Percentiles rank a stretch among this genome's conserved stretches.
phyloP scores from a whole-genome alignment of 2,888 invertebrate species.

The Orthonychiurus folsomi region DNA sequence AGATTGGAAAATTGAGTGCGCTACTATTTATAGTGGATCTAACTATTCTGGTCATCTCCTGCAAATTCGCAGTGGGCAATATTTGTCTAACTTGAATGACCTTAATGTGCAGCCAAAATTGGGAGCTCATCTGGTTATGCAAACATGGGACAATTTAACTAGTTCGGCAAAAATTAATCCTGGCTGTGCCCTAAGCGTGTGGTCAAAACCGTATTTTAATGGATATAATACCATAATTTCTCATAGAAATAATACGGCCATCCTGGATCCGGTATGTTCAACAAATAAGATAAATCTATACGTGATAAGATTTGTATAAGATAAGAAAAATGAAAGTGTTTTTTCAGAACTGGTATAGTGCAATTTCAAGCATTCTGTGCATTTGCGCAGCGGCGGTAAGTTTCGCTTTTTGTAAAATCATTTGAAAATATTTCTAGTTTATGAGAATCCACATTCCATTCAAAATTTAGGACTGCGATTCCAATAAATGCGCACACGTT shows the following conservation, averaged over 20 bases:
- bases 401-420: not conserved
- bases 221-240: not conserved
- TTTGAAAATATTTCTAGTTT: not conserved
- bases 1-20: too few relatives aligned
- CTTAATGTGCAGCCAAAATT: too few relatives aligned
- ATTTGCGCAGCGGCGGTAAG: not conserved
- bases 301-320: not conserved
- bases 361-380: not conserved
- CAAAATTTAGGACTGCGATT: not conserved
- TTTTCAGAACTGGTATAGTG: not conserved
- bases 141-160: not conserved
- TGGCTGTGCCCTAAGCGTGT: not conserved
- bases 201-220: not conserved
- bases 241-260: not conserved
- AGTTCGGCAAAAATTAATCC: not conserved
- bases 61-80: too few relatives aligned
- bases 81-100: too few relatives aligned
- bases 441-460: not conserved
- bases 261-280: not conserved
- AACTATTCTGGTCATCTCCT: too few relatives aligned
- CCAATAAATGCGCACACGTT: not conserved
- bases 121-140: too few relatives aligned
- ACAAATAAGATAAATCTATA: not conserved
- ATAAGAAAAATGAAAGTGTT: not conserved
- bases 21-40: too few relatives aligned